These are phyloP conservation scores for Junonia oenone DNA, from an alignment of 2,888 invertebrate species.

Conservation along the genomic window DNA sequence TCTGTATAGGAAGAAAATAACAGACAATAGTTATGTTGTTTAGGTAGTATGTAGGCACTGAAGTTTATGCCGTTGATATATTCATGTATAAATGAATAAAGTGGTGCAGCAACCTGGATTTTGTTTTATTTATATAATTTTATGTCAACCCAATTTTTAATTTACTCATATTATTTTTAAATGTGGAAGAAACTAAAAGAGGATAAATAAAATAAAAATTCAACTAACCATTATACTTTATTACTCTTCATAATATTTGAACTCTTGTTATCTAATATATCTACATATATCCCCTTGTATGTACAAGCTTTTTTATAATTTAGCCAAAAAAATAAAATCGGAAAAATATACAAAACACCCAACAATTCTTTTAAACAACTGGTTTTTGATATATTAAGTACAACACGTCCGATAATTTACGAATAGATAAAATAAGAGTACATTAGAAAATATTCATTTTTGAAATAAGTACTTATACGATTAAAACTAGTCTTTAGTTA, in stretches of 20 bases:
- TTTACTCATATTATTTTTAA: too few species aligned
- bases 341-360: constrained; percentile 69
- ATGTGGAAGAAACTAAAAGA: too few species aligned
- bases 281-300: constrained; percentile 71
- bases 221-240: constrained; percentile 77
- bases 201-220: constrained; percentile 41
- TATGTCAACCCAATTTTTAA: neutral
- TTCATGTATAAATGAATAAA: constrained; percentile 73
- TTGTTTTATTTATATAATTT: constrained; percentile 27
- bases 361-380: constrained; percentile 63
- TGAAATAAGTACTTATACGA: constrained; percentile 43
- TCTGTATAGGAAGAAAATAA: constrained; percentile 62
- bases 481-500: constrained; percentile 20
- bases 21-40: constrained; percentile 76
- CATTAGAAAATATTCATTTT: constrained; percentile 49
- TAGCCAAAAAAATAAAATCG: constrained; percentile 63
- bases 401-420: constrained; percentile 41
- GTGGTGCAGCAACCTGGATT: constrained; percentile 52
- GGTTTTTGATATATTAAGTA: constrained; percentile 59
- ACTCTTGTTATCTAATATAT: constrained; percentile 75
- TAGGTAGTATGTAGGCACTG: constrained; percentile 76
- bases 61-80: constrained; percentile 77
- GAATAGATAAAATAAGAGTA: constrained; percentile 39
- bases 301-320: constrained; percentile 57
- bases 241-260: constrained; percentile 75